These are phyloP conservation scores for Carassius carassius DNA, from an alignment of 2,113 vertebrate genomes.

Conservation along the genomic window DNA sequence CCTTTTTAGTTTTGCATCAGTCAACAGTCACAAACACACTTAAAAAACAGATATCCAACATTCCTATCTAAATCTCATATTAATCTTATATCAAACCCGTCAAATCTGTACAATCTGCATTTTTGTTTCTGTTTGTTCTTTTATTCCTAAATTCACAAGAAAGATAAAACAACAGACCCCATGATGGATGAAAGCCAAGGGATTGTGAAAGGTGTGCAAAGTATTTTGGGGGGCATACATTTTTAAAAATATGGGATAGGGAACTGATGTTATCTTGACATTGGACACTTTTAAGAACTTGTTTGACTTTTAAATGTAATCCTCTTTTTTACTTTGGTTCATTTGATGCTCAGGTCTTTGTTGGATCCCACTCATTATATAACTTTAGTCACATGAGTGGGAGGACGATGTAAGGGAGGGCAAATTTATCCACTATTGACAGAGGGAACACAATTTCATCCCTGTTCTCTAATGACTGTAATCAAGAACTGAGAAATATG, in stretches of 20 bases:
- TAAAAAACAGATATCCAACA: background rate
- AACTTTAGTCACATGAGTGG: conserved; percentile 41
- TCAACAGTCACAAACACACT: background rate
- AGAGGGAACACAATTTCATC: conserved; percentile 33
- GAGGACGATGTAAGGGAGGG: conserved; percentile 16
- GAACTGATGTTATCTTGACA: background rate
- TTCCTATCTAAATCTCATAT: background rate
- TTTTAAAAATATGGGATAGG: background rate
- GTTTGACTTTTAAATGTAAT: conserved; percentile 27
- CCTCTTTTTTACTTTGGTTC: background rate
- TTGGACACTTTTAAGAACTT: conserved; percentile 24
- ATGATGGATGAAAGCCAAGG: conserved; percentile 3
- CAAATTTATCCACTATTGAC: conserved; percentile 49
- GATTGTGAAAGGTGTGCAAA: background rate
- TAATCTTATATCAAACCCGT: background rate
- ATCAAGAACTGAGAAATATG: conserved; percentile 43
- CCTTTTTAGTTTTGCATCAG: background rate
- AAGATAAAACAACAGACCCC: background rate
- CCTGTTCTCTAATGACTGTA: conserved; percentile 50
- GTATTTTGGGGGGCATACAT: too few species aligned
- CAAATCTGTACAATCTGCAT: background rate
- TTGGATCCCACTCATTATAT: conserved; percentile 16
- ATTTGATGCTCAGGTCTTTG: conserved; percentile 34
- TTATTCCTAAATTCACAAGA: background rate
- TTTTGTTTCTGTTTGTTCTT: background rate